Evolutionary conservation across 2,113 vertebrate genomes (phyloP), one percentile per base, ranked within the genome.

Genomic region (Microcebus jonahi): DNA sequence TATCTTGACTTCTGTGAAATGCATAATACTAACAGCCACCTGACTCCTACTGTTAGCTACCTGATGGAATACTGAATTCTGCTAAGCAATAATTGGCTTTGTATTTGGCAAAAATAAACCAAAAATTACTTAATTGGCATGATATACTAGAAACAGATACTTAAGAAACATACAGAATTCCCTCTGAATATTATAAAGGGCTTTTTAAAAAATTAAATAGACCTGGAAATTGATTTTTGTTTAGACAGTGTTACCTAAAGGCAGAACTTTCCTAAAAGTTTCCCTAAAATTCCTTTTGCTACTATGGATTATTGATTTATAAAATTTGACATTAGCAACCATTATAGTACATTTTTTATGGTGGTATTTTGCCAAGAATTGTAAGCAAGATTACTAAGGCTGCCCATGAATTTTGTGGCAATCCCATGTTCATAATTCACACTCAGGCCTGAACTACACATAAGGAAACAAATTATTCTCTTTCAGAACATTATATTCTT

Each of bases 351-450:
- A 42, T 20, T 91, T 59, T 65, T 70, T 73, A 61, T 63, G 31
- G 27, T 39, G 8, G 0, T 53, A 34, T 36, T 88, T 92, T 83
- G 14, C 34, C 53, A 88, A 84, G 42, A 88, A 91, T 91, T 93
- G n/a, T 65, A 53, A 53, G 82, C 20, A 77, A 76, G 6, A 5
- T 79, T 84, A 55, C 5, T 63, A 73, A 76, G 6, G 11, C 12
- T 34, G 48, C 8, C 6, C 3, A 31, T 48, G 11, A 2, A 23
- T 91, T n/a, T 23, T 76, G 20, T 1, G 59, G 29, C 31, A 85
- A 80, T 27, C 76, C 67, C 18, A 21, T 84, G 61, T 88, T 88
- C 50, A 29, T 71, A 88, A 88, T 85, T 57, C 5, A 3, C 34
- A 53, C 13, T 79, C 10, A 1, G 21, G 2, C 0, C 50, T 48